These are phyloP conservation scores for Drosophila littoralis DNA, from an alignment of 1,140 invertebrate species.

Conservation along the genomic window DNA sequence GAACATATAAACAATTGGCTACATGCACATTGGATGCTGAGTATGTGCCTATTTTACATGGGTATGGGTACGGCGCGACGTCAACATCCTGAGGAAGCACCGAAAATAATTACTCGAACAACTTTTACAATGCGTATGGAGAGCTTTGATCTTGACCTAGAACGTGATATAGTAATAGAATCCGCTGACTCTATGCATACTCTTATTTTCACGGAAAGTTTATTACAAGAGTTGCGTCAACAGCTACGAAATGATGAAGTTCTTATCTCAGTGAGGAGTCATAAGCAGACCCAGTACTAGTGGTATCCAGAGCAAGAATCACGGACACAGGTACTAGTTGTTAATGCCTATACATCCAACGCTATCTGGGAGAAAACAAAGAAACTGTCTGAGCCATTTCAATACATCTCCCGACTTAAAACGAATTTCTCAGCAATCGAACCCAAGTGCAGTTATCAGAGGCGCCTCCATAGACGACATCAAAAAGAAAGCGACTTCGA, in stretches of 20 bases:
- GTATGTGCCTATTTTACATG: slow-evolving; percentile 45
- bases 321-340: slow-evolving; percentile 38
- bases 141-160: slow-evolving; percentile 45
- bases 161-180: slow-evolving; percentile 29
- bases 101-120: slow-evolving; percentile 17
- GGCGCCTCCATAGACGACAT: not conserved
- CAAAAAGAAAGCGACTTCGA: slow-evolving; percentile 20
- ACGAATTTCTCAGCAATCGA: slow-evolving; percentile 29
- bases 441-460: not conserved
- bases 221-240: slow-evolving; percentile 39
- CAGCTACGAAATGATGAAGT: slow-evolving; percentile 32
- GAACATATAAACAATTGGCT: slow-evolving; percentile 55
- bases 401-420: slow-evolving; percentile 40
- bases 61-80: slow-evolving; percentile 43
- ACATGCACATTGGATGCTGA: slow-evolving; percentile 47
- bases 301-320: slow-evolving; percentile 54
- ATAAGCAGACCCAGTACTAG: slow-evolving; percentile 48
- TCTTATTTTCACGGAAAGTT: slow-evolving; percentile 27
- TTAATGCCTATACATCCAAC: slow-evolving; percentile 38
- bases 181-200: slow-evolving; percentile 48
- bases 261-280: slow-evolving; percentile 43
- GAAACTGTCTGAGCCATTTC: slow-evolving; percentile 33
- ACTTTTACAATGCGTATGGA: slow-evolving; percentile 47
- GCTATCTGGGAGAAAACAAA: slow-evolving; percentile 24
- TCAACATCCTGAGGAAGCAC: slow-evolving; percentile 36